A percentile compares a stretch with the other conserved stretches of the same genome.
phyloP scores from a whole-genome alignment of 2,113 vertebrate species.

The Toxotes jaculatrix region DNA sequence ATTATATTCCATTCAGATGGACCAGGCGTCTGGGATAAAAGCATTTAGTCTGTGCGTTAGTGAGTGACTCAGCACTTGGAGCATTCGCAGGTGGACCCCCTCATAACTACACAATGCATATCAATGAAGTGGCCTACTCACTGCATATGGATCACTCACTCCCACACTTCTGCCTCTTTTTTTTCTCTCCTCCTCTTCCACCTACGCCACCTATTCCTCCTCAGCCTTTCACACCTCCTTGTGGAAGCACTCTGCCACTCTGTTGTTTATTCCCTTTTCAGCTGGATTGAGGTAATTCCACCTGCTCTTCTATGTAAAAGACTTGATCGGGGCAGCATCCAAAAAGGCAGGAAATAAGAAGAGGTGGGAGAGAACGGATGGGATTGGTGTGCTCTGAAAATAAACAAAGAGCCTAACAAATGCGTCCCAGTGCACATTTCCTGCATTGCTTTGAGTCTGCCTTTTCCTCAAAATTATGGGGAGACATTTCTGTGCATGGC shows the following conservation, averaged over 20 bases:
- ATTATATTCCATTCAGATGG: conserved; percentile 82
- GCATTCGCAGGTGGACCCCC: conserved; percentile 72
- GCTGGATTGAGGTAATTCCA: conserved; percentile 32
- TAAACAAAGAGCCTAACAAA: conserved; percentile 24
- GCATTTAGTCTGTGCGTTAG: conserved; percentile 76
- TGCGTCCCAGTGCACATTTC: conserved; percentile 6
- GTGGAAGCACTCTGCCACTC: conserved; percentile 21
- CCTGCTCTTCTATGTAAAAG: conserved; percentile 27
- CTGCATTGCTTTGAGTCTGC: neutral
- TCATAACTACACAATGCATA: conserved; percentile 75
- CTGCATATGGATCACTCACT: conserved; percentile 56
- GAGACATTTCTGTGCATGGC: conserved; percentile 22
- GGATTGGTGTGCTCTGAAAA: neutral
- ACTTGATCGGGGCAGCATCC: conserved; percentile 17
- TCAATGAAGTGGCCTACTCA: conserved; percentile 69
- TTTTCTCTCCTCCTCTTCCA: conserved; percentile 2
- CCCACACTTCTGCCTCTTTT: conserved; percentile 35
- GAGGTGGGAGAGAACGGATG: conserved; percentile 5
- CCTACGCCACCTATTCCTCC: conserved; percentile 22
- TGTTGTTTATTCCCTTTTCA: conserved; percentile 30
- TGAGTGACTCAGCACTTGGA: conserved; percentile 80
- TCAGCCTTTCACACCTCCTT: conserved; percentile 49
- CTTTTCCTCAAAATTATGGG: conserved; percentile 33
- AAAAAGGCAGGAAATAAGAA: conserved; percentile 2
- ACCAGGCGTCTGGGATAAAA: conserved; percentile 78